phyloP scores from a whole-genome alignment of 2,888 invertebrate species.

The Anarsia innoxiella region DNA sequence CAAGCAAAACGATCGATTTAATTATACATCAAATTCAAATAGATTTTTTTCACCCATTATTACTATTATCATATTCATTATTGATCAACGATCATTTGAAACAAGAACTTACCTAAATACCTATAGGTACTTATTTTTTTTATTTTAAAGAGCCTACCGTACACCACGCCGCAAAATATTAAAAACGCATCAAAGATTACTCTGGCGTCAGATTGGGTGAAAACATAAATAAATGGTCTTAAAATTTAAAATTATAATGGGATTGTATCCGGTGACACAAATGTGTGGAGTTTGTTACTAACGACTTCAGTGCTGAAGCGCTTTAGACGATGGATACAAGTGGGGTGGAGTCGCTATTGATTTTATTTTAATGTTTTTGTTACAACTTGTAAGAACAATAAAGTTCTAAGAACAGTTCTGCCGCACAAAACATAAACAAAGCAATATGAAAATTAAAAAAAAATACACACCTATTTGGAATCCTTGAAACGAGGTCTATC shows the following conservation, averaged over 20 bases:
- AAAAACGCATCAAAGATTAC: conserved; percentile 67
- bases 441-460: no score
- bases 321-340: conserved; percentile 37
- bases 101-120: no score
- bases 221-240: conserved; percentile 70
- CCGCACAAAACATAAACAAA: no score
- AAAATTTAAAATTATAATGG: conserved; percentile 76
- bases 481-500: no score
- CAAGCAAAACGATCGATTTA: no score
- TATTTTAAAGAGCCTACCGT: neutral
- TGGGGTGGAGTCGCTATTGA: conserved; percentile 30
- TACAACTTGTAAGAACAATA: no score
- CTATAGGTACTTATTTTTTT: conserved; percentile 1
- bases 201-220: conserved; percentile 49
- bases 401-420: no score
- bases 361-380: neutral
- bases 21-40: no score
- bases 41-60: no score
- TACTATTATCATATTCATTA: no score
- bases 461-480: no score
- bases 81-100: no score
- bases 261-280: conserved; percentile 76
- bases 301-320: conserved; percentile 69
- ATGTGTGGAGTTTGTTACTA: conserved; percentile 76
- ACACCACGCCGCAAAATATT: conserved; percentile 29